Base-by-base conservation (phyloP, 2,888 invertebrate genomes). In the Melinopterus prodromus region DNA sequence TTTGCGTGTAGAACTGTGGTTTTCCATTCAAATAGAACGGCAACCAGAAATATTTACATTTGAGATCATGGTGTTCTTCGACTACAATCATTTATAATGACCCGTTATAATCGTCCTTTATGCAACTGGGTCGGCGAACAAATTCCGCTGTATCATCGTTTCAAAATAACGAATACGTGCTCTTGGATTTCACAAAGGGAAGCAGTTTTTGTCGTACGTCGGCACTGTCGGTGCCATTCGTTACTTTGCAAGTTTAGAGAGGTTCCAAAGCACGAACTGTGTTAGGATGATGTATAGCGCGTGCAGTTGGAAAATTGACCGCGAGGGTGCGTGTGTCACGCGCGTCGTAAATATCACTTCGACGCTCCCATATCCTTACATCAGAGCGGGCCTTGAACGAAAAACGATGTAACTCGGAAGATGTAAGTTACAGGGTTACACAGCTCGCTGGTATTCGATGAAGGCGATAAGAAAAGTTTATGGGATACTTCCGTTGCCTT, bases 241-340 rank as follows among this genome's bases (percentile, higher is more conserved):
- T 53, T 53, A 53, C 53, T 53, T 53, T 53, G 53, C 53, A 53
- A 53, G 53, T 53, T 53, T 53, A 53, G 53, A 53, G 53, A 53
- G 53, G 53, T 7, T 12, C 12, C 53, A 12, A 9, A 53, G 53
- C 12, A 9, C 53, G 53, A 53, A 12, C 53, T 53, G 53, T 53
- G 53, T 53, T 53, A 53, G 53, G 53, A 53, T 53, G 53, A 53
- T 53, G 53, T 53, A 53, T 53, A 12, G 53, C 12, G 53, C 53
- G 53, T 53, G 53, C 53, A 53, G 53, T 53, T 53, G 53, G 53
- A 53, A 53, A 53, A 53, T 53, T 53, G 9, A 53, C 53, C 53
- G 53, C 12, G 53, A 53, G 53, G 53, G 53, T 53, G 53, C 53
- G 53, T 53, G 38, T 38, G 53, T 53, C 53, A 53, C 53, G 53